A percentile compares a stretch with the other conserved stretches of the same genome.
phyloP scores from a whole-genome alignment of 2,113 vertebrate species.

The Myrmecobius fasciatus region DNA sequence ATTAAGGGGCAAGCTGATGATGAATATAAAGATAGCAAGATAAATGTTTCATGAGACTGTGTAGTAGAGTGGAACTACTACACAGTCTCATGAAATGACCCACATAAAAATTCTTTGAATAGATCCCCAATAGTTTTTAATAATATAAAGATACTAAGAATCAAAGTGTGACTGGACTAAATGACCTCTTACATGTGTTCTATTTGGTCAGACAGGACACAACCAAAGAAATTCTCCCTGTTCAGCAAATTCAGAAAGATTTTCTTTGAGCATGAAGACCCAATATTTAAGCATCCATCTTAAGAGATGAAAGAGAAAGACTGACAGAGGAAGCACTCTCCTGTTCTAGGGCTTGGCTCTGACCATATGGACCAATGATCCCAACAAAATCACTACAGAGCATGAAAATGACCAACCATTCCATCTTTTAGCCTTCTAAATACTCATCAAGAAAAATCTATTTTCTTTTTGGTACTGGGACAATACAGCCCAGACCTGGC shows the following conservation, averaged over 20 bases:
- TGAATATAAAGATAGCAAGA: background rate
- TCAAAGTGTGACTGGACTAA: background rate
- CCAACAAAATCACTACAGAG: background rate
- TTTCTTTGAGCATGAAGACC: background rate
- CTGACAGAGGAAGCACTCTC: background rate
- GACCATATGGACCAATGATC: background rate
- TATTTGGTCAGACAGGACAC: background rate
- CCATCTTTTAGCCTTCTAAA: background rate
- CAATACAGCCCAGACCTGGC: slow-evolving; percentile 24
- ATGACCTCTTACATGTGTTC: background rate
- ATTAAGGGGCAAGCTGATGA: background rate
- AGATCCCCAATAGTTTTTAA: too few species aligned
- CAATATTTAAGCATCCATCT: background rate
- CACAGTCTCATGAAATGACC: too few species aligned
- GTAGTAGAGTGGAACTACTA: background rate
- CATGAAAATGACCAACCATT: background rate
- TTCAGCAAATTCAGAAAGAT: background rate
- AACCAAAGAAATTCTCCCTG: background rate
- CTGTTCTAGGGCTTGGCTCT: background rate
- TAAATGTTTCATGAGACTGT: background rate
- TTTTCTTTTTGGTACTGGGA: slow-evolving; percentile 39
- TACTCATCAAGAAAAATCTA: slow-evolving; percentile 13
- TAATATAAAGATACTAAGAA: too few species aligned
- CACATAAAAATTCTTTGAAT: too few species aligned
- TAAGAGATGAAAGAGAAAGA: background rate